Base-by-base conservation (phyloP, 92 coral and sea anemone species). In the Blastomussa wellsi region DNA sequence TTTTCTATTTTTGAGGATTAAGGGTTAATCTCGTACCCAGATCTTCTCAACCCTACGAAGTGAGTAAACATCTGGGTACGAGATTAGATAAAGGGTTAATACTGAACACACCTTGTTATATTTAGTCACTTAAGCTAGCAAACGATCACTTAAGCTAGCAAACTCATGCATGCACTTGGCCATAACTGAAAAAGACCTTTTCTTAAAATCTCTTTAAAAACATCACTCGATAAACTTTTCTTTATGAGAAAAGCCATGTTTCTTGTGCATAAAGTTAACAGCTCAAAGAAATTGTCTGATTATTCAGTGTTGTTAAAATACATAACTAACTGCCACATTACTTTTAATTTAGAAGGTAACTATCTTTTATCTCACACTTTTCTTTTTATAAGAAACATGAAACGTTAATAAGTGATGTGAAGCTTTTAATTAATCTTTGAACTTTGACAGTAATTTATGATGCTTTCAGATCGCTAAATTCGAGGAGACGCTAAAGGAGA, bases 401-500 rank as follows among this genome's bases (percentile, higher is more conserved):
- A 60, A 11, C 31, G n/a, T 60, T 32, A 60, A 60, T n/a, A n/a
- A 13, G 33, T 24, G 67, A 11, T 62, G 33, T 28, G 10, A 28
- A 11, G 64, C 35, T 10, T 62, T 26, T 26, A 36, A 37, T 20
- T 70, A 70, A 70, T 48, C 14, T 48, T 17, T 17, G 48, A 70
- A 35, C 48, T 36, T 37, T 9, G 6, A 16, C 38, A 20, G 41
- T 24, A 64, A 36, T 57, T 48, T 78, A 16, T 38, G 48, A 74
- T 74, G 36, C 76, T 62, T 92, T 78, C 87, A 96, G 99, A 96
- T 96, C 67, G 91, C 92, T 57, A 89, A 88, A 65, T 91, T 96
- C 49, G 98, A 96, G 87, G 94, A 89, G 81, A 92, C 90, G 38
- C 87, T 96, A 60, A 95, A 95, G 86, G 88, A 91, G 72, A 96